Conservation (phyloP, 2,888 invertebrate genomes). For the Netelia inedita region DNA sequence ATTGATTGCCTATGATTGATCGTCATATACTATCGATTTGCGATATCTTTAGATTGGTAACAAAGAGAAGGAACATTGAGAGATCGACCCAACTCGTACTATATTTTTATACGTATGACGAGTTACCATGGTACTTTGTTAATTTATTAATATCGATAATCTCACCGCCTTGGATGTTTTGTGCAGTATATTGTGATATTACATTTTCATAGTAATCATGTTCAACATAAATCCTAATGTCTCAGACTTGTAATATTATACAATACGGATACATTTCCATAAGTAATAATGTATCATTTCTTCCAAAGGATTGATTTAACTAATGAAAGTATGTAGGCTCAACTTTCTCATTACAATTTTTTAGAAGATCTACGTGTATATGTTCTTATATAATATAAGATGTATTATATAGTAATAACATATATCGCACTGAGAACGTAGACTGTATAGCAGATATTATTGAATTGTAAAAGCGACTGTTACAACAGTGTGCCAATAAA, state of each 20-base stretch:
- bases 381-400: conserved; percentile 9
- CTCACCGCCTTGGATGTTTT: conserved; percentile 63
- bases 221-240: background rate
- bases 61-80: conserved; percentile 42
- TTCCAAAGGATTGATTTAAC: background rate
- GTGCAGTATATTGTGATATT: conserved; percentile 62
- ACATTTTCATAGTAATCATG: conserved; percentile 47
- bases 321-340: background rate
- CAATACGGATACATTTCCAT: conserved; percentile 16
- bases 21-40: conserved; percentile 44
- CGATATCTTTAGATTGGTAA: background rate
- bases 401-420: conserved; percentile 24
- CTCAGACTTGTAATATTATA: conserved; percentile 9
- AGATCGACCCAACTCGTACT: conserved; percentile 58
- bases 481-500: conserved; percentile 71
- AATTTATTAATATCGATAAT: conserved; percentile 61
- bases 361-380: conserved; percentile 37
- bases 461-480: conserved; percentile 48
- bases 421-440: conserved; percentile 39
- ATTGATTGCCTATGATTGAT: conserved; percentile 10
- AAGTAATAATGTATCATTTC: background rate
- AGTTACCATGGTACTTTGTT: conserved; percentile 60
- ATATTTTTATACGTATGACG: conserved; percentile 66
- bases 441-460: conserved; percentile 45
- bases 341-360: conserved; percentile 28